These are phyloP conservation scores for Piaya cayana DNA, from an alignment of 2,113 vertebrate genomes.

Conservation along the genomic window DNA sequence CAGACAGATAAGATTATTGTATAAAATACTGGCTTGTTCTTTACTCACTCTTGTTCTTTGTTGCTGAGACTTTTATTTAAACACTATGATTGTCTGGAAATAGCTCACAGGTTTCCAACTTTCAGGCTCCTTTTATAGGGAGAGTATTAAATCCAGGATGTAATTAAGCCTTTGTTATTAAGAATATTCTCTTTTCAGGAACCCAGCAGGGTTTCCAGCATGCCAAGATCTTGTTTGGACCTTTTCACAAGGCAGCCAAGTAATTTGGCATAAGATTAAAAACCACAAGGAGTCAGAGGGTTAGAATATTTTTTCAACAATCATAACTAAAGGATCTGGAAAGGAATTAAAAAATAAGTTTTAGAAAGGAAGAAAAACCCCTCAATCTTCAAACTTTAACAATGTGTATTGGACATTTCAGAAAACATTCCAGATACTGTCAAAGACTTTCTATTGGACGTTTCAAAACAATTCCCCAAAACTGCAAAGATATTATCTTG, in stretches of 20 bases:
- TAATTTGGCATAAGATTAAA: constrained; percentile 15
- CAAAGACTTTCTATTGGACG: neutral
- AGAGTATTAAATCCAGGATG: neutral
- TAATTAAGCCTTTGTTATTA: constrained; percentile 42
- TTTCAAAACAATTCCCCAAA: neutral
- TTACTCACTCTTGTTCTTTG: neutral
- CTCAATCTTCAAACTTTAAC: neutral
- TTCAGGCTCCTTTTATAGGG: neutral
- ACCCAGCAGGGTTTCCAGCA: neutral
- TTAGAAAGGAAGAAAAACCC: neutral
- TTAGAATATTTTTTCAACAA: neutral
- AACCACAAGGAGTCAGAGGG: neutral
- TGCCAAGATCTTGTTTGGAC: neutral
- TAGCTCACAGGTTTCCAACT: neutral
- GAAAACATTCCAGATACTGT: neutral
- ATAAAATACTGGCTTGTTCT: neutral
- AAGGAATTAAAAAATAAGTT: neutral
- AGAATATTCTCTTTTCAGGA: constrained; percentile 23
- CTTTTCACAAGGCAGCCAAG: constrained; percentile 2
- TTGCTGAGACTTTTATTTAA: neutral
- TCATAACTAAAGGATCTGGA: neutral
- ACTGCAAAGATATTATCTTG: neutral
- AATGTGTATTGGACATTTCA: neutral
- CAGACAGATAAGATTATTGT: neutral
- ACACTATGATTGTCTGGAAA: neutral